A percentile compares a stretch with the other conserved stretches of the same genome.
Evolutionary conservation across 1,140 invertebrate species (phyloP).

Genomic region (Diabrotica virgifera): DNA sequence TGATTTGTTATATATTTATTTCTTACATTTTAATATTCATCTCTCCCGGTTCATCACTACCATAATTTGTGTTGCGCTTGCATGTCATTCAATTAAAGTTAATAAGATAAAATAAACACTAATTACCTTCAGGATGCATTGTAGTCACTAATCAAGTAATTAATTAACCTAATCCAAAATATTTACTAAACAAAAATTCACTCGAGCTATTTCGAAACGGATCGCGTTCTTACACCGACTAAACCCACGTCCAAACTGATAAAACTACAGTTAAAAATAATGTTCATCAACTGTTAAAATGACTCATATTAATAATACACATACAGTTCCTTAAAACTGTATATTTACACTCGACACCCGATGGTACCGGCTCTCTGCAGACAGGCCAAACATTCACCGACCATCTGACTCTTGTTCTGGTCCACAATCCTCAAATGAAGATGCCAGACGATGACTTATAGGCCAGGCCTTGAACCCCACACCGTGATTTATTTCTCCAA

Average conservation of each 20-base stretch:
- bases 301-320: constrained; percentile 9
- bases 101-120: too few species aligned
- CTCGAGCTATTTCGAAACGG: background rate
- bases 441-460: background rate
- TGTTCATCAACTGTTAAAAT: constrained; percentile 12
- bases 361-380: background rate
- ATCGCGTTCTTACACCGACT: background rate
- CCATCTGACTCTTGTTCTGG: constrained; percentile 8
- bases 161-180: background rate
- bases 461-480: too few species aligned
- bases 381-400: constrained; percentile 6
- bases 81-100: too few species aligned
- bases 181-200: background rate
- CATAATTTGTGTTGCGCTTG: too few species aligned
- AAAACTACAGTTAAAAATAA: constrained; percentile 10
- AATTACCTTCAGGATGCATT: background rate
- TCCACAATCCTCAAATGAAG: background rate
- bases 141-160: background rate
- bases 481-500: too few species aligned
- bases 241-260: constrained; percentile 18
- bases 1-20: too few species aligned
- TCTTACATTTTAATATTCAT: too few species aligned
- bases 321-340: constrained; percentile 14
- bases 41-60: too few species aligned
- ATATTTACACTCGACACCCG: constrained; percentile 6